Evolutionary conservation across 2,797 vertebrate genomes (phyloP), one percentile per base, ranked within the genome.

Genomic region (Threskiornis aethiopicus): DNA sequence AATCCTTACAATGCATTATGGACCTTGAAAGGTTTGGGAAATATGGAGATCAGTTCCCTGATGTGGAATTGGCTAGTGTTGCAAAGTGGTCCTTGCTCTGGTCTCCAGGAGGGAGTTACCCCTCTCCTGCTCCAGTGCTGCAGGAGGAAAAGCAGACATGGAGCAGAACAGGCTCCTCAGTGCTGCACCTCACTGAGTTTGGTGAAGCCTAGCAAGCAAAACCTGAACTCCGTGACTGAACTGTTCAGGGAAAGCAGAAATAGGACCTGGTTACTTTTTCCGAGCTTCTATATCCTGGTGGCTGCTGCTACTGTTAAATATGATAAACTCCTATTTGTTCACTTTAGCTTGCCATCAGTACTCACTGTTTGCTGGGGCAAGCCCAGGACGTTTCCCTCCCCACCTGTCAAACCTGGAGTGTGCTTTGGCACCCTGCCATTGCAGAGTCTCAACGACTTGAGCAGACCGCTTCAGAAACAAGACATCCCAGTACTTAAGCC

Each of bases 371-470:
- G 93, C 94, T 59, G 52, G 78, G 96, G 88, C 89, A 82, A 91
- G 72, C 76, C 84, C 86, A 84, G 95, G 94, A 88, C 28, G 1
- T 96, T 96, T 90, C 85, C 94, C 95, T 93, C 94, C 94, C 91
- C 95, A 97, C 96, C 93, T 96, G 94, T 95, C 96, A 95, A 83
- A 66, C 67, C 10, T 47, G 82, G 82, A 95, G 95, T 96, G 89
- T 96, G 91, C 94, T 95, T 97, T 97, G 97, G 97, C 96, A 85
- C 24, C 25, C 49, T 59, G 95, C 97, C 93, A 75, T 13, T 20
- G 28, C 78, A n/a, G 79, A 91, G 95, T 20, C 87, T 95, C 84
- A 89, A 85, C 0, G 14, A 86, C 87, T 96, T 65, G 44, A 96
- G 93, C 96, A 97, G 95, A 96, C 90, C 12, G 41, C 95, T 80